Conservation (phyloP, 2,888 invertebrate genomes). For the Orchestes rusci region DNA sequence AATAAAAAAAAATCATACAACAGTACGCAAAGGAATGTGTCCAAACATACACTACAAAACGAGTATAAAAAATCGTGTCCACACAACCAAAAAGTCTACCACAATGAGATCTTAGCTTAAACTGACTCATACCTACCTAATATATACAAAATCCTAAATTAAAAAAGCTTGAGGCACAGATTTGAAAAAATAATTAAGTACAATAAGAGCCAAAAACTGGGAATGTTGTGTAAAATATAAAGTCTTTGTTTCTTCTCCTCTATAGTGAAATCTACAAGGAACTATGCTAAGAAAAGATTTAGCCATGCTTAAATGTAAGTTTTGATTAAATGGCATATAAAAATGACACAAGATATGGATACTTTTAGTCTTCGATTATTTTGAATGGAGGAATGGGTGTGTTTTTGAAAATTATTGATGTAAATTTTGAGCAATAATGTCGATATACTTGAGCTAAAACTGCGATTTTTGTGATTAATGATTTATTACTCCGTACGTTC, state of each 20-base stretch:
- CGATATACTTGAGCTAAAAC: too few relatives aligned
- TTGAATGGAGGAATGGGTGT: too few relatives aligned
- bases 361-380: too few relatives aligned
- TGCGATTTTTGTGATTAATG: too few relatives aligned
- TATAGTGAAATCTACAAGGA: slow-evolving; percentile 27
- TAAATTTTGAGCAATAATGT: too few relatives aligned
- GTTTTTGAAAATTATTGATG: too few relatives aligned
- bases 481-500: too few relatives aligned
- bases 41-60: slow-evolving; percentile 10
- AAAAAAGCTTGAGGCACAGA: slow-evolving; percentile 9
- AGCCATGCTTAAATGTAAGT: slow-evolving; percentile 16
- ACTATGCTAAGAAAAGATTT: slow-evolving; percentile 32
- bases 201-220: neutral
- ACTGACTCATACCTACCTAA: neutral
- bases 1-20: slow-evolving; percentile 15
- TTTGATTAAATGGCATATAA: slow-evolving; percentile 17
- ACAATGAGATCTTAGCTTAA: slow-evolving; percentile 12
- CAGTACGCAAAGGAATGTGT: slow-evolving; percentile 15
- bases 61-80: slow-evolving; percentile 2
- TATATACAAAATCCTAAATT: slow-evolving; percentile 9
- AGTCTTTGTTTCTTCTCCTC: slow-evolving; percentile 28
- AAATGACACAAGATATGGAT: too few relatives aligned
- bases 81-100: neutral
- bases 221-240: slow-evolving; percentile 27
- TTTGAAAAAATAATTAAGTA: neutral